phyloP scores from a whole-genome alignment of 2,113 vertebrate species.

The Cheirogaleus medius region DNA sequence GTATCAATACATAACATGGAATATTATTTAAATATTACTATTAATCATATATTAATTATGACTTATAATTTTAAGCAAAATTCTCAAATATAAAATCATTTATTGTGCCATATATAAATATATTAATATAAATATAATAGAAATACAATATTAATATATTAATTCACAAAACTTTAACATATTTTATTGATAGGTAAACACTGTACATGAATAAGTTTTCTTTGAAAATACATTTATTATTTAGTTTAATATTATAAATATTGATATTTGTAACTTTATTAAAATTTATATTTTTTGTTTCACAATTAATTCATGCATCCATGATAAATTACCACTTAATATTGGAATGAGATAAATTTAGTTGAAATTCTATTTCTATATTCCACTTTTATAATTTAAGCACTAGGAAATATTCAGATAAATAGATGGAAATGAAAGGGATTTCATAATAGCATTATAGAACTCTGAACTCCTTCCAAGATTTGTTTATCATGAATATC shows the following conservation, averaged over 20 bases:
- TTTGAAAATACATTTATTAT: neutral
- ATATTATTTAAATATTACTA: neutral
- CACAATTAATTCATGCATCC: neutral
- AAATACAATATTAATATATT: neutral
- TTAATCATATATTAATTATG: neutral
- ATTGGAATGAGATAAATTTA: neutral
- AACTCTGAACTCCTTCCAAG: neutral
- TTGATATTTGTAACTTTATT: neutral
- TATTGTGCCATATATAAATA: neutral
- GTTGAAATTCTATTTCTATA: neutral
- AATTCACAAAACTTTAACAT: neutral
- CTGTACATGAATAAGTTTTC: neutral
- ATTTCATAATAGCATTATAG: neutral
- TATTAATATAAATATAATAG: no score
- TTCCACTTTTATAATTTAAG: neutral
- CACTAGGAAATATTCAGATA: neutral
- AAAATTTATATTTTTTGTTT: neutral
- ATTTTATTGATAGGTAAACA: neutral
- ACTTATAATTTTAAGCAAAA: neutral
- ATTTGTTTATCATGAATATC: neutral
- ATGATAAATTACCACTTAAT: neutral
- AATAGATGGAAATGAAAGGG: neutral
- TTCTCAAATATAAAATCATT: neutral
- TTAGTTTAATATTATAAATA: neutral
- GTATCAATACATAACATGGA: neutral